These are phyloP conservation scores for Mylabris sibirica DNA, from an alignment of 2,888 invertebrate species.

Conservation along the genomic window DNA sequence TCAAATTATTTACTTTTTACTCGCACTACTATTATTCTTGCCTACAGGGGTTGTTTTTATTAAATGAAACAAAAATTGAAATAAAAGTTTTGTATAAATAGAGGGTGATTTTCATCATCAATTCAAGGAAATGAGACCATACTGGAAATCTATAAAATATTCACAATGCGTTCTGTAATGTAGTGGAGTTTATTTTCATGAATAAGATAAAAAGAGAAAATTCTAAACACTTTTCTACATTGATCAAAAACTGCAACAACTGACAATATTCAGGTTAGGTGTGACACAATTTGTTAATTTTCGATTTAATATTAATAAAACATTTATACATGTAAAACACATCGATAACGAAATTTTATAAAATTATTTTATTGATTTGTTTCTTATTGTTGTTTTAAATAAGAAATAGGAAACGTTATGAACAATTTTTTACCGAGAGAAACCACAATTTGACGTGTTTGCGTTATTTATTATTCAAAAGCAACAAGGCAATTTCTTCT, in stretches of 20 bases:
- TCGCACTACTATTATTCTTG: conserved; percentile 12
- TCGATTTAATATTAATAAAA: background rate
- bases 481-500: conserved; percentile 5
- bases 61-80: background rate
- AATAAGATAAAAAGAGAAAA: background rate
- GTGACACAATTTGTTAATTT: background rate
- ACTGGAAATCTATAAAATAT: conserved; percentile 1
- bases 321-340: background rate
- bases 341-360: background rate
- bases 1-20: conserved; percentile 48
- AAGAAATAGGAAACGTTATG: background rate
- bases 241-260: background rate
- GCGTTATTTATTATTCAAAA: conserved; percentile 8
- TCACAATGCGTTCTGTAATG: background rate
- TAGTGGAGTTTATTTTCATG: background rate
- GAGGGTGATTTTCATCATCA: background rate
- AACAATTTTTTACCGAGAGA: background rate
- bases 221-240: background rate
- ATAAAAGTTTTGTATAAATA: background rate
- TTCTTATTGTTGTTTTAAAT: background rate
- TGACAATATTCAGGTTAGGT: background rate
- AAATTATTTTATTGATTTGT: background rate
- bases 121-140: background rate
- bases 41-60: background rate
- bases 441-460: background rate